A percentile compares a stretch with the other conserved stretches of the same genome.
phyloP scores from a whole-genome alignment of 2,113 vertebrate genomes.

The Microcebus tavaratra region DNA sequence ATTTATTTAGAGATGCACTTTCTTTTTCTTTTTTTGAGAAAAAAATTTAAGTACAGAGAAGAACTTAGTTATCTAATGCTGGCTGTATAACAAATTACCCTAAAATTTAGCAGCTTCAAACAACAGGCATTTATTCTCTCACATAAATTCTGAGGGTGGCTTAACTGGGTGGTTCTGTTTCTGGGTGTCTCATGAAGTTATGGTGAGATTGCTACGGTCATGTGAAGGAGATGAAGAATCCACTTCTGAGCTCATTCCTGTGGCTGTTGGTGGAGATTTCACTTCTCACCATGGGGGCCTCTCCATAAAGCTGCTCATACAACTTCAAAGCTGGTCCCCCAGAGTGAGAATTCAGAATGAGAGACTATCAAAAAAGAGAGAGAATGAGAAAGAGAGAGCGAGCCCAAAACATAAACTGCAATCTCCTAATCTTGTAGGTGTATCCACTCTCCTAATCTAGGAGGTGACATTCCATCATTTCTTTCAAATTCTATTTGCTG shows the following conservation, averaged over 20 bases:
- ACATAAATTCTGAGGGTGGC: neutral
- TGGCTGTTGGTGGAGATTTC: neutral
- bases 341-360: neutral
- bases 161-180: neutral
- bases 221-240: neutral
- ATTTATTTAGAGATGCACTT: neutral
- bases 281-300: neutral
- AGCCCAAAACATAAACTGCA: neutral
- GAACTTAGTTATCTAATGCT: neutral
- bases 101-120: neutral
- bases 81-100: neutral
- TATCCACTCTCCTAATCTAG: neutral
- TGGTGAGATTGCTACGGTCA: neutral
- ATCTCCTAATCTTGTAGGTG: neutral
- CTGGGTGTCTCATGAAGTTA: neutral
- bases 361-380: neutral
- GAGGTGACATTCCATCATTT: neutral
- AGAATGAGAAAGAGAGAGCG: neutral
- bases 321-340: neutral
- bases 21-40: neutral
- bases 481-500: neutral
- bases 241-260: neutral
- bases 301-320: neutral
- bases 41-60: neutral
- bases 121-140: neutral